phyloP scores from a whole-genome alignment of 2,797 vertebrate genomes.

The Phrynocephalus guinanensis region DNA sequence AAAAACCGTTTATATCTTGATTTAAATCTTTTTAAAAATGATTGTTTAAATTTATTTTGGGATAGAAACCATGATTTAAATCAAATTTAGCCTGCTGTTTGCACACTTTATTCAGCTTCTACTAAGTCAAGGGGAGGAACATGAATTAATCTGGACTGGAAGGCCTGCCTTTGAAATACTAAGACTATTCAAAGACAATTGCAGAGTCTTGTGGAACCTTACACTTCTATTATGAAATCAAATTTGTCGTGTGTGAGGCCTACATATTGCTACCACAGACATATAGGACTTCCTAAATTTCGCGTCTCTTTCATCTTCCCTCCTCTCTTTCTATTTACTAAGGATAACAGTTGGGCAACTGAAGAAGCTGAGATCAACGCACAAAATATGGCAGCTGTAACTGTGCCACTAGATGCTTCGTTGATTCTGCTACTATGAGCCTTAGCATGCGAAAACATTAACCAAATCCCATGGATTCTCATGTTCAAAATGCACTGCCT shows the following conservation, averaged over 20 bases:
- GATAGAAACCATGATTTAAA: too few species aligned
- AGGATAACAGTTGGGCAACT: too few species aligned
- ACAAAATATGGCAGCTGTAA: not conserved
- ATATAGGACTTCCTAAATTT: not conserved
- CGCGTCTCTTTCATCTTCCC: not conserved
- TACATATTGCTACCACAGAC: too few species aligned
- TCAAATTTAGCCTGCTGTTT: not conserved
- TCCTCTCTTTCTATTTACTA: not conserved
- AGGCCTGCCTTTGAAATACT: not conserved
- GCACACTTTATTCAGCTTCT: not conserved
- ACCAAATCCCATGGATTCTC: not conserved
- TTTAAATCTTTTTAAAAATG: too few species aligned
- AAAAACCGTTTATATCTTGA: too few species aligned
- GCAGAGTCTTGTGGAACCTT: not conserved
- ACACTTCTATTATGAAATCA: not conserved
- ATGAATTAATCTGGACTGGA: not conserved
- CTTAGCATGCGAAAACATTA: not conserved
- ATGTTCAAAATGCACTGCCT: not conserved
- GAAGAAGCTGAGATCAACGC: not conserved
- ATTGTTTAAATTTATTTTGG: too few species aligned
- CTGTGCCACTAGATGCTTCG: too few species aligned
- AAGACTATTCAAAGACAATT: not conserved
- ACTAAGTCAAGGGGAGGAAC: not conserved
- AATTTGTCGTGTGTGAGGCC: not conserved
- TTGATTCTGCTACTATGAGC: too few species aligned